Evolutionary conservation across 2,113 vertebrate genomes (phyloP).

Genomic region (Sceloporus tristichus): DNA sequence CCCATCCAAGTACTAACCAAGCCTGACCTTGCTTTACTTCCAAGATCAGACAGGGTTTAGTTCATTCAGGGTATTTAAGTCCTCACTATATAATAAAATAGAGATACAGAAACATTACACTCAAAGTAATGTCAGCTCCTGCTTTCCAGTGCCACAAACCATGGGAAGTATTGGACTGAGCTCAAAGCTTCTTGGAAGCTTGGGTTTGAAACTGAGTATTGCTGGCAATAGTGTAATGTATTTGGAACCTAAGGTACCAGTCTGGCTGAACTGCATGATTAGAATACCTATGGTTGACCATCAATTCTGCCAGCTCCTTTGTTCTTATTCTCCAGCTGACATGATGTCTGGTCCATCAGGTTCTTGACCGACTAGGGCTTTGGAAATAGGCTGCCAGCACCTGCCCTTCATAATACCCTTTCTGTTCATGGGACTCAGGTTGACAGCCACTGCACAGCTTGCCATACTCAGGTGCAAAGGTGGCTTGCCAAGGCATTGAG

Average conservation of each 20-base stretch:
- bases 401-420: background rate
- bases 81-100: no score
- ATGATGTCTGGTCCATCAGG: background rate
- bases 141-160: no score
- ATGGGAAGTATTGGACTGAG: background rate
- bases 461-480: background rate
- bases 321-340: background rate
- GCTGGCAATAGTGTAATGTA: background rate
- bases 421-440: background rate
- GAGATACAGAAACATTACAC: no score
- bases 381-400: background rate
- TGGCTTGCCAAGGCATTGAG: conserved; percentile 7
- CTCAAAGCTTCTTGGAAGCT: background rate
- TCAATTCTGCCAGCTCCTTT: background rate
- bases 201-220: background rate
- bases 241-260: background rate
- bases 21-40: no score
- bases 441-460: background rate
- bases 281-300: background rate
- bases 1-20: no score
- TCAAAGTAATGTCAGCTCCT: no score
- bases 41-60: no score
- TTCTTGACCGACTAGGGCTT: background rate
- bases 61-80: no score
- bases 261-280: background rate